phyloP scores from a whole-genome alignment of 2,797 vertebrate genomes.

The Bradypodion pumilum region DNA sequence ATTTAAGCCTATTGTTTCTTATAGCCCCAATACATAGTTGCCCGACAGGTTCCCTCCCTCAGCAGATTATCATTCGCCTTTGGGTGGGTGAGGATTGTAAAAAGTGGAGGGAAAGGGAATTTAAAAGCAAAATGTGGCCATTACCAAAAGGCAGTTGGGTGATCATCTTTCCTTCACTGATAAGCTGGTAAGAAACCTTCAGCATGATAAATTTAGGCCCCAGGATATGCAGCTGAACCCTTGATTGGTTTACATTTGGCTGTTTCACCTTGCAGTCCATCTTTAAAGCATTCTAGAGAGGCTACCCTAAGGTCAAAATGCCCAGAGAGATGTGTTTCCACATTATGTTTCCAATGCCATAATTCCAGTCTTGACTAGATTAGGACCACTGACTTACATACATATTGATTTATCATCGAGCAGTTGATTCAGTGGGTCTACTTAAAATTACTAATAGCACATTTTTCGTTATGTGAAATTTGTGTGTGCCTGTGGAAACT shows the following conservation, averaged over 20 bases:
- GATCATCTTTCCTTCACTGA: neutral
- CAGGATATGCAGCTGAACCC: too few species aligned
- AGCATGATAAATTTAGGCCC: neutral
- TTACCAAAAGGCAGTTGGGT: neutral
- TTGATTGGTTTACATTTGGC: neutral
- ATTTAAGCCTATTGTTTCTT: neutral
- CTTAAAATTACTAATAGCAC: too few species aligned
- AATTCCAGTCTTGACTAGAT: too few species aligned
- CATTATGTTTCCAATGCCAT: too few species aligned
- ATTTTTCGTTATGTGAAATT: too few species aligned
- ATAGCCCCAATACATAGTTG: neutral
- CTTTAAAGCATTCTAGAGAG: neutral
- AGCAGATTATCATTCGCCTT: neutral
- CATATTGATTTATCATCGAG: too few species aligned
- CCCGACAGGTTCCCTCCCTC: neutral
- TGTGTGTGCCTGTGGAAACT: too few species aligned
- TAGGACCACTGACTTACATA: too few species aligned
- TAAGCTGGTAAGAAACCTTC: neutral
- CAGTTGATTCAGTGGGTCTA: too few species aligned
- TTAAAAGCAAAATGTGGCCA: neutral
- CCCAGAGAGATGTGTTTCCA: too few species aligned
- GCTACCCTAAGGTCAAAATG: neutral
- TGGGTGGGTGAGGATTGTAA: neutral
- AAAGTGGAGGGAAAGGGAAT: neutral
- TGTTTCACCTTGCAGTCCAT: neutral